Percentiles rank a stretch among this genome's conserved stretches.
phyloP scores from a whole-genome alignment of 1,140 invertebrate genomes.

The Tenebrio molitor region DNA sequence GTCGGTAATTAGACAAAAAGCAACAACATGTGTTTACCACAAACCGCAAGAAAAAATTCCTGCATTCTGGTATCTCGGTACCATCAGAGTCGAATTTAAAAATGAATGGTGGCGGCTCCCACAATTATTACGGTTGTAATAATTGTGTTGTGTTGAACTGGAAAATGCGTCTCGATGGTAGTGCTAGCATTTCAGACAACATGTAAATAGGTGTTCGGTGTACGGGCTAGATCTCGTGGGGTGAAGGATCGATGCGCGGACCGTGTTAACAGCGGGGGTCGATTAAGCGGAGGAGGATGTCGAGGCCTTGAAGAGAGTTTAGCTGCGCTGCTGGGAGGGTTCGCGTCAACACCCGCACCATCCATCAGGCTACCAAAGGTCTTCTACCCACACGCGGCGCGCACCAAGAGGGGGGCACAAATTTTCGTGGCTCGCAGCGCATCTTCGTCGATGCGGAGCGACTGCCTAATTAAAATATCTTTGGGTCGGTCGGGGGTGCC shows the following conservation, averaged over 20 bases:
- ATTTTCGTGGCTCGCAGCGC: no score
- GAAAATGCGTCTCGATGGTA: neutral
- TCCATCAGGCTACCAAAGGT: constrained; percentile 7
- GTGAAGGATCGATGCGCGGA: constrained; percentile 28
- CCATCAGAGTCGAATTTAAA: no score
- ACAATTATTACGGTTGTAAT: constrained; percentile 18
- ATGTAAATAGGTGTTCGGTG: constrained; percentile 18
- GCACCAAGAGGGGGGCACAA: no score
- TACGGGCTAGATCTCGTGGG: neutral
- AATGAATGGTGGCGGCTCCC: no score
- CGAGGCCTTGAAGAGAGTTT: constrained; percentile 18
- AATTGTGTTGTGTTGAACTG: neutral
- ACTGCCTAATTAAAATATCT: no score
- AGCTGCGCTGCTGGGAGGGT: constrained; percentile 4
- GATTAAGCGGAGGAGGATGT: constrained; percentile 26
- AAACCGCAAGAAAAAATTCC: no score
- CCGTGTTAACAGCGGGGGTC: constrained; percentile 18
- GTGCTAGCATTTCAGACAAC: constrained; percentile 11
- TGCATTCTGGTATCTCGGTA: no score
- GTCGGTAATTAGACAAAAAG: no score
- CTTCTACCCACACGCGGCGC: neutral
- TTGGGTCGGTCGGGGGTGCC: no score
- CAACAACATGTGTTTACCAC: no score
- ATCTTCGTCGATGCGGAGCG: no score
- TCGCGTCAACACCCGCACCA: constrained; percentile 30